Evolutionary conservation across 1,140 invertebrate genomes (phyloP).

Genomic region (Daktulosphaira vitifoliae): DNA sequence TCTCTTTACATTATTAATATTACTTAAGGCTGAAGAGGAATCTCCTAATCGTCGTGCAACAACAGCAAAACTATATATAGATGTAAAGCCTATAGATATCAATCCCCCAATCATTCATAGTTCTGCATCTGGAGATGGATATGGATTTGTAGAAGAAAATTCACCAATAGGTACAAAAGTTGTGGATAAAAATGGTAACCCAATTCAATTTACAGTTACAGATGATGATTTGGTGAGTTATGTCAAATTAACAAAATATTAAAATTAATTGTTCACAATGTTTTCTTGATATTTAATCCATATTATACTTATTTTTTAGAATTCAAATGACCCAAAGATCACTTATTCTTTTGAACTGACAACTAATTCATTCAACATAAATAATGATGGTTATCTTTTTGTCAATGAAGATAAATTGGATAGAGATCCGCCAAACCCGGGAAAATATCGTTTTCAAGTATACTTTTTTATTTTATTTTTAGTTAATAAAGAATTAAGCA

Average conservation of each 20-base stretch:
- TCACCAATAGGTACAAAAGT: constrained; percentile 73
- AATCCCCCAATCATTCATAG: constrained; percentile 70
- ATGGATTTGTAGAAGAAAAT: constrained; percentile 74
- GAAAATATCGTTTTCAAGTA: constrained; percentile 70
- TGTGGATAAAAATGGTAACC: constrained; percentile 54
- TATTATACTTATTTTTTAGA: constrained; percentile 43
- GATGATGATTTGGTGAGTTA: constrained; percentile 72
- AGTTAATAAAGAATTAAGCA: neutral
- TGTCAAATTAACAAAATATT: neutral
- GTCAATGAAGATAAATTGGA: constrained; percentile 77
- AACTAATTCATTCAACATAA: constrained; percentile 71
- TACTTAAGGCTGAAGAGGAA: constrained; percentile 67
- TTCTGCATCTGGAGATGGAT: constrained; percentile 51
- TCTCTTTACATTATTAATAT: neutral
- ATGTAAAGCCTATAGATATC: constrained; percentile 72
- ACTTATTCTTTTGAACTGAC: constrained; percentile 74
- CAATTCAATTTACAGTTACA: constrained; percentile 62
- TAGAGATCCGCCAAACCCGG: constrained; percentile 75
- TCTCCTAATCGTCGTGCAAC: constrained; percentile 66
- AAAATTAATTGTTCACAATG: neutral
- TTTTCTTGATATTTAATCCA: too few relatives aligned
- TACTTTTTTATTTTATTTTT: constrained; percentile 9
- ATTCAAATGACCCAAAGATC: constrained; percentile 59
- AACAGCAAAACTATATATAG: constrained; percentile 69
- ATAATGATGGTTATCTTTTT: constrained; percentile 60